Evolutionary conservation across 2,113 vertebrate species (phyloP).

Genomic region (Shinisaurus crocodilurus): DNA sequence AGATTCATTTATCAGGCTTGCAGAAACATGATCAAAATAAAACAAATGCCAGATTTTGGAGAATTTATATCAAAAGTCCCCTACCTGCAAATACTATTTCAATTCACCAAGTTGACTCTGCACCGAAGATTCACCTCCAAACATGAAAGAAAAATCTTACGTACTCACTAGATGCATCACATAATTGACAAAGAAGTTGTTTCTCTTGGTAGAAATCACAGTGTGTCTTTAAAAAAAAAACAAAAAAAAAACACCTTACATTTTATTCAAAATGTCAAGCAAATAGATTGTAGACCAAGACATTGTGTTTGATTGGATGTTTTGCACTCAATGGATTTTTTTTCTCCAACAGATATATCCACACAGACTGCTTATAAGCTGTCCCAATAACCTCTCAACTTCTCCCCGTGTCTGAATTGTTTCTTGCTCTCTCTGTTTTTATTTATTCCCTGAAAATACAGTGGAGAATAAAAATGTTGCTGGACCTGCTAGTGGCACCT

Average conservation of each 20-base stretch:
- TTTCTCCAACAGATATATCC: slow-evolving; percentile 43
- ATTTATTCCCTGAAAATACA: slow-evolving; percentile 85
- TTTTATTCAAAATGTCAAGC: background rate
- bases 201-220: slow-evolving; percentile 44
- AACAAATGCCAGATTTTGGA: background rate
- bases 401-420: slow-evolving; percentile 57
- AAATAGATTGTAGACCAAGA: background rate
- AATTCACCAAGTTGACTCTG: background rate
- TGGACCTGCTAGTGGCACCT: slow-evolving; percentile 84
- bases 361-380: slow-evolving; percentile 51
- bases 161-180: slow-evolving; percentile 49
- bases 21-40: no score
- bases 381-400: slow-evolving; percentile 74
- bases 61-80: background rate
- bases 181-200: slow-evolving; percentile 22
- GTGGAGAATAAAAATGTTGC: slow-evolving; percentile 83
- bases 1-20: no score
- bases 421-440: slow-evolving; percentile 73
- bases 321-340: slow-evolving; percentile 6
- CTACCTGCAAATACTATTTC: background rate
- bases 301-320: background rate
- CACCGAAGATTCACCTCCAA: background rate
- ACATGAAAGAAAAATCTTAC: slow-evolving; percentile 33
- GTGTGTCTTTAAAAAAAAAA: background rate
- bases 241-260: background rate